A percentile compares a stretch with the other conserved stretches of the same genome.
phyloP scores from a whole-genome alignment of 2,113 vertebrate species.

The Charadrius vociferus region DNA sequence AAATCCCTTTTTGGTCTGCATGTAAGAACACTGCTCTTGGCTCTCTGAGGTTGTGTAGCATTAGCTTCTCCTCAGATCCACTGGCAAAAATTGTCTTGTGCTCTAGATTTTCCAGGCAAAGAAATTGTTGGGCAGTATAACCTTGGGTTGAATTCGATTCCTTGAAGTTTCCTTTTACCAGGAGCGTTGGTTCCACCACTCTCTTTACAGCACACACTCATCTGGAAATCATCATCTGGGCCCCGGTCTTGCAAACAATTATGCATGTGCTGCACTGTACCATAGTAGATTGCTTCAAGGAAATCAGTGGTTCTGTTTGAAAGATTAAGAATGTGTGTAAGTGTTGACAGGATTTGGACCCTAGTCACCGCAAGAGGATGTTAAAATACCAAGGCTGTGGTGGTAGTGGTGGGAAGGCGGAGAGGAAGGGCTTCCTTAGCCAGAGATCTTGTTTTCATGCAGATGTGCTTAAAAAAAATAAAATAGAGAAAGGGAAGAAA shows the following conservation, averaged over 20 bases:
- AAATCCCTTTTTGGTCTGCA: not conserved
- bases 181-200: not conserved
- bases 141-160: not conserved
- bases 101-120: not conserved
- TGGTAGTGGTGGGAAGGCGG: not conserved
- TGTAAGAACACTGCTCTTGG: not conserved
- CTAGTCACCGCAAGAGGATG: not conserved
- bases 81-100: not conserved
- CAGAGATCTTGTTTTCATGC: not conserved
- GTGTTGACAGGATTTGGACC: not conserved
- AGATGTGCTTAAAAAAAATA: not conserved
- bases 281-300: not conserved
- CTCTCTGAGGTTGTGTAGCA: rapidly evolving
- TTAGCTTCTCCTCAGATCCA: not conserved
- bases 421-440: not conserved
- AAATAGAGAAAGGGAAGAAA: not conserved
- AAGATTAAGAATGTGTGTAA: not conserved
- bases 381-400: not conserved
- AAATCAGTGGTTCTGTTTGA: not conserved
- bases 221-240: not conserved
- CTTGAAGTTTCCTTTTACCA: not conserved
- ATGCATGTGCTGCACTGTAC: not conserved
- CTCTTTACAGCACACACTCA: not conserved
- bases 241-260: not conserved
- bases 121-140: not conserved